Evolutionary conservation across 2,113 vertebrate species (phyloP).

Genomic region (Rhinopithecus roxellana): DNA sequence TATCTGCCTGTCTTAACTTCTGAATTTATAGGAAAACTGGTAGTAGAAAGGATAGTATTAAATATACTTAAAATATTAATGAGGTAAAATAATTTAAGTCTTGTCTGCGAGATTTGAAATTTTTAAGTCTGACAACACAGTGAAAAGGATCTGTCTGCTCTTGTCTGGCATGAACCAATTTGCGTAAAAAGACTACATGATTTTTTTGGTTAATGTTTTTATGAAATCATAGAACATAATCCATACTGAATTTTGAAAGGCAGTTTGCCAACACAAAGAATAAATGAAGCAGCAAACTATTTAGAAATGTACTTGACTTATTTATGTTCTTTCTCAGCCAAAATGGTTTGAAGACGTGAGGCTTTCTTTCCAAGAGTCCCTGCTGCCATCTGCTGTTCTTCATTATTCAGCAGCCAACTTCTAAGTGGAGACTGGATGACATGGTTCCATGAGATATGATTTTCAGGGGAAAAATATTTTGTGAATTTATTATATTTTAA

Average conservation of each 20-base stretch:
- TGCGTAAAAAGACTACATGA: neutral
- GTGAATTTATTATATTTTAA: neutral
- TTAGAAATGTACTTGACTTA: conserved; percentile 55
- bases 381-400: conserved; percentile 72
- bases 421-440: neutral
- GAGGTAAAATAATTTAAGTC: neutral
- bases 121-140: neutral
- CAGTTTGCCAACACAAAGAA: conserved; percentile 18
- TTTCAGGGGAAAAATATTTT: neutral
- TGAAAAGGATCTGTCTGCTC: neutral
- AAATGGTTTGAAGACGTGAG: neutral
- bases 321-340: conserved; percentile 42
- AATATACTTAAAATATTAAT: neutral
- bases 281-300: conserved; percentile 35
- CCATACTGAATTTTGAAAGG: conserved; percentile 30
- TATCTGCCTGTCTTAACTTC: neutral
- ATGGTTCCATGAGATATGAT: neutral
- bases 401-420: neutral
- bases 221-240: neutral
- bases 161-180: neutral
- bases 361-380: neutral
- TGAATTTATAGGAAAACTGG: neutral
- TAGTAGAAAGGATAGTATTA: neutral
- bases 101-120: neutral
- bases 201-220: neutral